A percentile compares a stretch with the other conserved stretches of the same genome.
Evolutionary conservation across 2,797 vertebrate genomes (phyloP).

Genomic region (Ispidina lecontei): DNA sequence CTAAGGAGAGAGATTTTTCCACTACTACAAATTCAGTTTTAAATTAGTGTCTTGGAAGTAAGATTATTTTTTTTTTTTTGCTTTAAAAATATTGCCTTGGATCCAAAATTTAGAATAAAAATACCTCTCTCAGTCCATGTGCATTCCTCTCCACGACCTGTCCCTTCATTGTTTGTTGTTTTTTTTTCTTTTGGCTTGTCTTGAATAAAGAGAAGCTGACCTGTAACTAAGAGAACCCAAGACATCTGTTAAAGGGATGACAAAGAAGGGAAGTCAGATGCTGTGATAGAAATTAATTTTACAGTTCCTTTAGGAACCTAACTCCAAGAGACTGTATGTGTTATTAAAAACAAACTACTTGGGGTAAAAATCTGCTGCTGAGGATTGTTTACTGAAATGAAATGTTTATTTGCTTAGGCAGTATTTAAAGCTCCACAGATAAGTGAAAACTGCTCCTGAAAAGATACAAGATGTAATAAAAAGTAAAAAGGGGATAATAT

Average conservation of each 20-base stretch:
- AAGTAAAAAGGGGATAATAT: background rate
- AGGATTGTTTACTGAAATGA: slow-evolving; percentile 68
- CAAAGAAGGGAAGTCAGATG: slow-evolving; percentile 77
- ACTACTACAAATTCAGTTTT: background rate
- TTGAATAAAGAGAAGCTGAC: slow-evolving; percentile 53
- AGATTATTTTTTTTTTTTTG: background rate
- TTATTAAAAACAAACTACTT: slow-evolving; percentile 80
- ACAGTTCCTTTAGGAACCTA: slow-evolving; percentile 55
- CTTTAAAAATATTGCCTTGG: background rate
- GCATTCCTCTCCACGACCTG: background rate
- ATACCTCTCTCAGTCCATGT: background rate
- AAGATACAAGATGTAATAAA: slow-evolving; percentile 39
- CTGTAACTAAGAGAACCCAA: slow-evolving; percentile 73
- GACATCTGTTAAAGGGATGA: slow-evolving; percentile 75
- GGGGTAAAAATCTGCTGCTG: slow-evolving; percentile 64
- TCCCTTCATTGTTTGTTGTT: background rate
- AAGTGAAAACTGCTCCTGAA: slow-evolving; percentile 55
- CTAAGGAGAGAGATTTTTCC: background rate
- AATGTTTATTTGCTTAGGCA: slow-evolving; percentile 51
- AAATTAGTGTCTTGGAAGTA: background rate
- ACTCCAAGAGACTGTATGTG: slow-evolving; percentile 54
- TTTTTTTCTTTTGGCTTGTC: background rate
- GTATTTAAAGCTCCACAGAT: slow-evolving; percentile 64
- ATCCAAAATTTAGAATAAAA: background rate
- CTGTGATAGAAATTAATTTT: slow-evolving; percentile 47